Conservation (phyloP, 1,140 invertebrate species). For the Oncopodura yosiiana region DNA sequence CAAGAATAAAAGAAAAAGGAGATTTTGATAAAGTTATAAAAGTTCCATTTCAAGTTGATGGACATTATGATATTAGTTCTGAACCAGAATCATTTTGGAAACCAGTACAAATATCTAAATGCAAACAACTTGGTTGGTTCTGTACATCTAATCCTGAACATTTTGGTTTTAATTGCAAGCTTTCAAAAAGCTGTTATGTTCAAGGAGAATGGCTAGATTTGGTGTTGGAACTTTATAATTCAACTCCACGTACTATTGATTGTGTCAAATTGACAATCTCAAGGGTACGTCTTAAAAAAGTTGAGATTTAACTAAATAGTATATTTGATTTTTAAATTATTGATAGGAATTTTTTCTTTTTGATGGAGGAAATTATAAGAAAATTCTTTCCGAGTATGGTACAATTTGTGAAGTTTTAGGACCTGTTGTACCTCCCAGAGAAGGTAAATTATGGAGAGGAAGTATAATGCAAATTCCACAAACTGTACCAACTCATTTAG, state of each 20-base stretch:
- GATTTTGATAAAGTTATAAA: constrained; percentile 5
- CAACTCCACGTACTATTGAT: not conserved
- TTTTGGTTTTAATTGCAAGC: not conserved
- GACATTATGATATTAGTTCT: not conserved
- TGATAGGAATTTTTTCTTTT: constrained; percentile 1
- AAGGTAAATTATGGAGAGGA: constrained; percentile 8
- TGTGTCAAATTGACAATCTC: not conserved
- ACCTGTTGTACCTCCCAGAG: not conserved
- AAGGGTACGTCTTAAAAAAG: too few species aligned
- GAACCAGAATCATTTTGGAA: not conserved
- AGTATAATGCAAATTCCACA: constrained; percentile 2
- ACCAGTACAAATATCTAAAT: not conserved
- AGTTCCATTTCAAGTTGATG: constrained; percentile 1
- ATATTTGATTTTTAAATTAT: not conserved
- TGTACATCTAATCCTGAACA: not conserved
- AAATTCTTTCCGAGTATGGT: constrained; percentile 5
- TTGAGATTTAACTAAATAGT: too few species aligned
- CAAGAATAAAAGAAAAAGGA: not conserved
- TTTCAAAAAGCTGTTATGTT: not conserved
- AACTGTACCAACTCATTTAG: not conserved
- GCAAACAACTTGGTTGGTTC: not conserved
- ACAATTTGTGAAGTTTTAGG: not conserved
- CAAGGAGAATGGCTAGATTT: constrained; percentile 1
- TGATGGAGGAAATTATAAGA: constrained; percentile 8
- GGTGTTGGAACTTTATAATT: not conserved